These are phyloP conservation scores for Machimus atricapillus DNA, from an alignment of 2,888 invertebrate species.

Conservation along the genomic window DNA sequence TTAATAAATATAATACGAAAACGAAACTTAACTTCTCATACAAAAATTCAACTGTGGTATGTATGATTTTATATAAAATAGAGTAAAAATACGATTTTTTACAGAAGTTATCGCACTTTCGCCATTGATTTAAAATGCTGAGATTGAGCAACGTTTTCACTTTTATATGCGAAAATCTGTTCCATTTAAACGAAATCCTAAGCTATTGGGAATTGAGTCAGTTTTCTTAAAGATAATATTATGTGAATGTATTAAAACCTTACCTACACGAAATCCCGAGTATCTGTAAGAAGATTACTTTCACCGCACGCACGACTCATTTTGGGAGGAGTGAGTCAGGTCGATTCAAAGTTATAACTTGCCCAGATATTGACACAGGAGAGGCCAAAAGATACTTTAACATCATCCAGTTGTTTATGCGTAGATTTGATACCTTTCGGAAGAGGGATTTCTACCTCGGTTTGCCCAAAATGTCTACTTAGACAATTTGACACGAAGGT, in stretches of 20 bases:
- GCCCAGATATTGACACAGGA: background rate
- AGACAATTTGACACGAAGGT: slow-evolving; percentile 13
- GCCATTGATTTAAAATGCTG: background rate
- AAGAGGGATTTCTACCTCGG: slow-evolving; percentile 6
- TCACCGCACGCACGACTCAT: slow-evolving; percentile 20
- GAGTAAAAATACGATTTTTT: background rate
- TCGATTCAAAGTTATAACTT: background rate
- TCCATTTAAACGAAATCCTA: background rate
- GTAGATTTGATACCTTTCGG: slow-evolving; percentile 13
- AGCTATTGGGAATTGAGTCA: background rate
- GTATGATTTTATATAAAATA: too few relatives aligned
- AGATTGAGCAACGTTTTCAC: background rate
- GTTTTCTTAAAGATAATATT: background rate
- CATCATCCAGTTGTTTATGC: background rate
- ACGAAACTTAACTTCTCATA: too few relatives aligned
- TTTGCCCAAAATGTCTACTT: background rate
- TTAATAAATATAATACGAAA: too few relatives aligned
- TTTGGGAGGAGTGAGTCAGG: background rate
- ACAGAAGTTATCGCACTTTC: background rate
- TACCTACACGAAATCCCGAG: background rate
- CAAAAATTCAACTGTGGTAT: too few relatives aligned
- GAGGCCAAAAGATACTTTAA: background rate
- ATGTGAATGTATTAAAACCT: slow-evolving; percentile 1
- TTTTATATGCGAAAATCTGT: background rate
- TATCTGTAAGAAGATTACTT: slow-evolving; percentile 17